A percentile compares a stretch with the other conserved stretches of the same genome.
Conservation (phyloP, 2,113 vertebrate species). For the Vulpes ferrilata region DNA sequence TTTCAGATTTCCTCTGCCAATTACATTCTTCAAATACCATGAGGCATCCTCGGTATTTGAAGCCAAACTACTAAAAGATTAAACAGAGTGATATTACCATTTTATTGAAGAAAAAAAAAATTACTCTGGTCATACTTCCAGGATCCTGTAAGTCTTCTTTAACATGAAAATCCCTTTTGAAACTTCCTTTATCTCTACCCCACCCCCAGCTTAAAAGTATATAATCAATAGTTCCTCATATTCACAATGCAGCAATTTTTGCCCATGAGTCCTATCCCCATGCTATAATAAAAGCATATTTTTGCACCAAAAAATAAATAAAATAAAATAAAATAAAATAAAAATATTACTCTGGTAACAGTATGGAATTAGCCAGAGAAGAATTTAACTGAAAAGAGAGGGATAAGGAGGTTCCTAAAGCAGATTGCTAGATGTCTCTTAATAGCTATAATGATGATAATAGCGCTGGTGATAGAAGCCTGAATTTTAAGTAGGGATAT, state of each 20-base stretch:
- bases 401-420: background rate
- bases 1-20: background rate
- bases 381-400: background rate
- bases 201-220: background rate
- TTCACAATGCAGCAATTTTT: background rate
- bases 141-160: no score
- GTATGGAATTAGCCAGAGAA: background rate
- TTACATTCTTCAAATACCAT: background rate
- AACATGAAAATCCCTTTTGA: background rate
- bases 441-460: background rate
- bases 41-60: background rate
- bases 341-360: background rate
- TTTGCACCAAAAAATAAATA: background rate
- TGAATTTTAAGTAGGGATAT: background rate
- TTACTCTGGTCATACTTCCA: no score
- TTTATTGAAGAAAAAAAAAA: background rate
- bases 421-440: background rate
- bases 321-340: no score
- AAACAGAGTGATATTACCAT: background rate
- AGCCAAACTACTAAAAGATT: background rate
- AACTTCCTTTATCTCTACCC: background rate
- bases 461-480: background rate
- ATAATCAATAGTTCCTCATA: background rate
- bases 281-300: background rate
- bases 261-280: background rate